Evolutionary conservation across 2,797 vertebrate genomes (phyloP).

Genomic region (Scleropages formosus): DNA sequence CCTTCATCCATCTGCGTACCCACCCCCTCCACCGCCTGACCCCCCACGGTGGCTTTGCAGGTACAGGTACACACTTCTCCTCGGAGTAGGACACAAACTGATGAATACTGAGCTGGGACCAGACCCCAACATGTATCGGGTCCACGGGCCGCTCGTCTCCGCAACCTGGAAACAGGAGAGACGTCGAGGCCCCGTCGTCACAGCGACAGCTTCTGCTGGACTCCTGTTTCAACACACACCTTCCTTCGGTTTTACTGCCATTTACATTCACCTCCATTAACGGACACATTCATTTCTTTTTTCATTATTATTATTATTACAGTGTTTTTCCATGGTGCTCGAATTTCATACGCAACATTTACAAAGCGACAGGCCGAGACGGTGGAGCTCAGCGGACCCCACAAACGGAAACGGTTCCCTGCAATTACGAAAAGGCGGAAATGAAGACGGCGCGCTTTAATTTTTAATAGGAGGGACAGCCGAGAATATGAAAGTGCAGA

Average conservation of each 20-base stretch:
- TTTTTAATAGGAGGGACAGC: slow-evolving; percentile 49
- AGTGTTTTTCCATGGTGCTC: no score
- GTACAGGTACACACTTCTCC: neutral
- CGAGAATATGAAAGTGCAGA: slow-evolving; percentile 43
- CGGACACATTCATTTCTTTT: neutral
- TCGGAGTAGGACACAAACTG: neutral
- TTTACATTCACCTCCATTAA: neutral
- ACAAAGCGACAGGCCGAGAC: neutral
- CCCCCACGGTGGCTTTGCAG: neutral
- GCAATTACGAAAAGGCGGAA: slow-evolving; percentile 45
- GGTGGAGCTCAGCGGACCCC: neutral
- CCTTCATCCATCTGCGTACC: slow-evolving; percentile 10
- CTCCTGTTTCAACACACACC: neutral
- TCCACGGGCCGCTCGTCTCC: neutral
- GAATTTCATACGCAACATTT: neutral
- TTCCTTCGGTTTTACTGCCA: neutral
- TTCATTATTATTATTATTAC: no score
- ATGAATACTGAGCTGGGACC: slow-evolving; percentile 19
- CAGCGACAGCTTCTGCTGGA: neutral
- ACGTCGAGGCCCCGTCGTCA: slow-evolving; percentile 4
- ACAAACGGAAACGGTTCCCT: slow-evolving; percentile 29
- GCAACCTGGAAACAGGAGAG: neutral
- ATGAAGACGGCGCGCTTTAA: slow-evolving; percentile 37
- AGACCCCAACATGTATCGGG: neutral
- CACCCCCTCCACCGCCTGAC: no score